A percentile compares a stretch with the other conserved stretches of the same genome.
These are phyloP conservation scores for Diplazon laetatorius DNA, from an alignment of 2,888 invertebrate species.

Conservation along the genomic window DNA sequence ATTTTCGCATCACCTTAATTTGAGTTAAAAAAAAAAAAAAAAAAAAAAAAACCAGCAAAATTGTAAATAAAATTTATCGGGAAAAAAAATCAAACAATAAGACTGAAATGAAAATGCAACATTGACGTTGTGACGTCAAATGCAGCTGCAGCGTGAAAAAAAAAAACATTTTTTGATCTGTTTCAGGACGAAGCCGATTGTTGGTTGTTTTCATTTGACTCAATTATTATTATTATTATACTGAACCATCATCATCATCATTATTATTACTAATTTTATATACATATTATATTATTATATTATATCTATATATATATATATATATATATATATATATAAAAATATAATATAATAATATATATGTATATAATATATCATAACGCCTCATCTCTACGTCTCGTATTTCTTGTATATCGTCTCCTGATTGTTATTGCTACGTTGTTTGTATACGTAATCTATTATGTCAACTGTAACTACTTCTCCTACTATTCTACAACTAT, in stretches of 20 bases:
- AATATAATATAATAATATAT: neutral
- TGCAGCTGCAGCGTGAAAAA: conserved; percentile 67
- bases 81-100: no score
- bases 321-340: conserved; percentile 38
- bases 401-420: conserved; percentile 75
- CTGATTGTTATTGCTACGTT: conserved; percentile 79
- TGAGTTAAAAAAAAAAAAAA: no score
- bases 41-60: no score
- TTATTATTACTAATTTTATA: conserved; percentile 48
- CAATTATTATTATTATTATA: conserved; percentile 51
- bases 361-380: conserved; percentile 48
- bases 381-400: conserved; percentile 70
- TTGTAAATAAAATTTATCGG: neutral
- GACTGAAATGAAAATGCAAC: neutral
- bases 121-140: conserved; percentile 22
- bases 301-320: conserved; percentile 16
- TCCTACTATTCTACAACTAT: conserved; percentile 16
- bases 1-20: no score
- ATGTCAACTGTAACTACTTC: conserved; percentile 62
- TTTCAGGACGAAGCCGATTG: conserved; percentile 80
- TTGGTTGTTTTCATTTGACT: conserved; percentile 69
- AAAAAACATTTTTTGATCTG: conserved; percentile 81
- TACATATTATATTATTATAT: conserved; percentile 44
- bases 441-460: conserved; percentile 75
- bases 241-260: conserved; percentile 17